These are phyloP conservation scores for Potamarius usumacintae DNA, from an alignment of 2,113 vertebrate genomes.

Conservation along the genomic window DNA sequence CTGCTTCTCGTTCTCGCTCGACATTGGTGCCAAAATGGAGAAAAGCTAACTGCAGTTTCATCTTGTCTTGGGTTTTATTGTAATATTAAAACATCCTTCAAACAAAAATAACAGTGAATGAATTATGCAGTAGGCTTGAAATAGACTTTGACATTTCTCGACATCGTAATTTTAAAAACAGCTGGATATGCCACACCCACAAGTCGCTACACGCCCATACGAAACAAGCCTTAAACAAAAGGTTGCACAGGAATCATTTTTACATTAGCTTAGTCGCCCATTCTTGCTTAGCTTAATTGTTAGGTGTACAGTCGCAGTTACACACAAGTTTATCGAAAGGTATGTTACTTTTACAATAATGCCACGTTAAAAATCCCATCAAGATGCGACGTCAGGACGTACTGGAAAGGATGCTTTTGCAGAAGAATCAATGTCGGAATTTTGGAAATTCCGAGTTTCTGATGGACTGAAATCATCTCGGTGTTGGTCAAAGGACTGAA, in stretches of 20 bases:
- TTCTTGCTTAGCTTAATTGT: neutral
- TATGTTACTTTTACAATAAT: neutral
- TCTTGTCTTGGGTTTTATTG: neutral
- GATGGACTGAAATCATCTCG: neutral
- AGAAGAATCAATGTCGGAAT: neutral
- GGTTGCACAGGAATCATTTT: neutral
- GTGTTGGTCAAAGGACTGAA: neutral
- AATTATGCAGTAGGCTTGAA: neutral
- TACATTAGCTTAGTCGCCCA: neutral
- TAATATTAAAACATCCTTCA: neutral
- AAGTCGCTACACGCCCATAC: neutral
- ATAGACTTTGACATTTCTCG: neutral
- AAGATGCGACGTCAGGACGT: neutral
- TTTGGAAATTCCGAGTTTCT: neutral
- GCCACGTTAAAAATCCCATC: neutral
- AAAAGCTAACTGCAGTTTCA: neutral
- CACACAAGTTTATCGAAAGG: neutral
- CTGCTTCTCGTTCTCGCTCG: neutral
- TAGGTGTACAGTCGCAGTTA: neutral
- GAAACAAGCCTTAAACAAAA: neutral
- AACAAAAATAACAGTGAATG: neutral
- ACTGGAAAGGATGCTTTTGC: neutral
- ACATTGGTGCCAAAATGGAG: neutral
- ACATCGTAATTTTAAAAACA: neutral
- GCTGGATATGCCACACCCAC: constrained; percentile 6